A percentile compares a stretch with the other conserved stretches of the same genome.
phyloP scores from a whole-genome alignment of 2,113 vertebrate species.

The Ptyas mucosa region DNA sequence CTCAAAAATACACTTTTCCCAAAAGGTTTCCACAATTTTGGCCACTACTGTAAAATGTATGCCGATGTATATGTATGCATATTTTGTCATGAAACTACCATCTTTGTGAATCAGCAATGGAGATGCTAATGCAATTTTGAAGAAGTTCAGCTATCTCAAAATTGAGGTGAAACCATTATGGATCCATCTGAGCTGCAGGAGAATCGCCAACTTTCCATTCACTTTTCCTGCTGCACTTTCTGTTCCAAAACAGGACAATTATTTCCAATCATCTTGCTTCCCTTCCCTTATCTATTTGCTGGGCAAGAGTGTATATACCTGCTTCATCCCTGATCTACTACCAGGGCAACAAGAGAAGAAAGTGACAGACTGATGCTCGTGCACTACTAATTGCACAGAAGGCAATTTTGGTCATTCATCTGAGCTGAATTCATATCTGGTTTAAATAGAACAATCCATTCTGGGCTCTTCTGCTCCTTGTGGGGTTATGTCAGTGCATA shows the following conservation, averaged over 20 bases:
- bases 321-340: background rate
- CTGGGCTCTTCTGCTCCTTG: background rate
- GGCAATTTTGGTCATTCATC: background rate
- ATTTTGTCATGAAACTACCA: background rate
- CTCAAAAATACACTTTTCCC: too few relatives aligned
- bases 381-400: background rate
- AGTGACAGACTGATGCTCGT: background rate
- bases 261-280: background rate
- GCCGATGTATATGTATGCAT: background rate
- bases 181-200: background rate
- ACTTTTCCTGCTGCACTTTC: background rate
- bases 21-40: too few relatives aligned
- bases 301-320: too few relatives aligned
- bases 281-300: too few relatives aligned
- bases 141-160: background rate
- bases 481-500: background rate
- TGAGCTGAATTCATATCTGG: background rate
- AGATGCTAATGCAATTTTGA: background rate
- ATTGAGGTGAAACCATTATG: background rate
- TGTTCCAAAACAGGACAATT: background rate
- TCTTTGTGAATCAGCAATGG: background rate
- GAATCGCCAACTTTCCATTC: background rate
- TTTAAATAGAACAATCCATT: background rate
- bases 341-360: background rate
- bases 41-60: background rate